A percentile compares a stretch with the other conserved stretches of the same genome.
Conservation (phyloP, 2,888 invertebrate species). For the Scaptomyza flava region DNA sequence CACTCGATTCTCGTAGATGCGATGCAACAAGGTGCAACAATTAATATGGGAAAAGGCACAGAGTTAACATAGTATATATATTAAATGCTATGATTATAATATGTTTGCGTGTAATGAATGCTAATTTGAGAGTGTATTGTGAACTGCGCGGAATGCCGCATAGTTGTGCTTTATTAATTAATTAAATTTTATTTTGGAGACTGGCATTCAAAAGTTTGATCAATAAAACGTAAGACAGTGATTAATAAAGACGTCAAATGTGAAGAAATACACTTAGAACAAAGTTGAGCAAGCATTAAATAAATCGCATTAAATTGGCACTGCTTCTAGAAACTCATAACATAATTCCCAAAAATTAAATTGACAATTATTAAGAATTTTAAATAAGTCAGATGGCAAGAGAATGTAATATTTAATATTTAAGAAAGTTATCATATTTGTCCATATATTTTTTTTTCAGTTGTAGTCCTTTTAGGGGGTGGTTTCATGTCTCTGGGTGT, state of each 20-base stretch:
- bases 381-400: too few species aligned
- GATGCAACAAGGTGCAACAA: slow-evolving; percentile 39
- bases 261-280: not conserved
- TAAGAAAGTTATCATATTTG: too few species aligned
- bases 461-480: slow-evolving; percentile 1
- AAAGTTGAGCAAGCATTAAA: too few species aligned
- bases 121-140: slow-evolving; percentile 25
- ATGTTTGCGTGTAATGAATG: slow-evolving; percentile 30
- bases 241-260: slow-evolving; percentile 62
- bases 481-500: slow-evolving; percentile 47
- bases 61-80: slow-evolving; percentile 28
- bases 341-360: too few species aligned
- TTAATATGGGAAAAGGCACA: slow-evolving; percentile 53
- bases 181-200: slow-evolving; percentile 52
- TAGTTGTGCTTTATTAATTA: slow-evolving; percentile 62
- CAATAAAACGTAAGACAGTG: slow-evolving; percentile 65
- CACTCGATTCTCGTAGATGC: slow-evolving; percentile 17
- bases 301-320: too few species aligned
- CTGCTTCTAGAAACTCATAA: too few species aligned
- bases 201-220: slow-evolving; percentile 78
- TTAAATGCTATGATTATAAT: slow-evolving; percentile 37
- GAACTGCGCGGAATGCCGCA: slow-evolving; percentile 41
- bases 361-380: too few species aligned
- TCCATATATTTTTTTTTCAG: not conserved
- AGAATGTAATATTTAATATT: too few species aligned